Conservation (phyloP, 2,888 invertebrate genomes). For the Boloria euphrosyne region DNA sequence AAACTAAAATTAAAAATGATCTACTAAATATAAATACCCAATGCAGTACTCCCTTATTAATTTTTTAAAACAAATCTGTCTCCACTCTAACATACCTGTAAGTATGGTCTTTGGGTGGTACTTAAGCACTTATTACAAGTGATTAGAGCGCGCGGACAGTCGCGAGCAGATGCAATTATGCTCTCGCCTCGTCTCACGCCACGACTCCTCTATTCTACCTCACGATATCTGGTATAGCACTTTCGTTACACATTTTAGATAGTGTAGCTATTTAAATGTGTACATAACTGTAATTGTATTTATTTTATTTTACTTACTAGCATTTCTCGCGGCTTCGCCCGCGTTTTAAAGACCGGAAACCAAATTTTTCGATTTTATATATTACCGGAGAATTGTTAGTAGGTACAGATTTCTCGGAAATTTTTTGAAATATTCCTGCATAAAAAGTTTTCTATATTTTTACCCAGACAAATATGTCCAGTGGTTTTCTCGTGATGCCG, state of each 20-base stretch:
- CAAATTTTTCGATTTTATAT: too few relatives aligned
- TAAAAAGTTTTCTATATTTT: too few relatives aligned
- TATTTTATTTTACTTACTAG: neutral
- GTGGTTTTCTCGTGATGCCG: too few relatives aligned
- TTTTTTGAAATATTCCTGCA: too few relatives aligned
- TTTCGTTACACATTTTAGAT: constrained; percentile 13
- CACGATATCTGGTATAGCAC: constrained; percentile 3
- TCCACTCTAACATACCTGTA: constrained; percentile 36
- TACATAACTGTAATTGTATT: constrained; percentile 2
- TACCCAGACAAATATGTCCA: too few relatives aligned
- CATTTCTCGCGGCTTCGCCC: too few relatives aligned
- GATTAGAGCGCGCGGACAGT: constrained; percentile 54
- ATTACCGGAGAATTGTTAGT: too few relatives aligned
- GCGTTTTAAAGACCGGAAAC: too few relatives aligned
- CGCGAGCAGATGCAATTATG: constrained; percentile 60
- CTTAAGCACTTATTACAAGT: constrained; percentile 58
- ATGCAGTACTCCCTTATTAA: too few relatives aligned
- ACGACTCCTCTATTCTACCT: constrained; percentile 26
- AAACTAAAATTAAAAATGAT: too few relatives aligned
- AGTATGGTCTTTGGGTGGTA: constrained; percentile 51
- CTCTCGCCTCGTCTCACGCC: constrained; percentile 40
- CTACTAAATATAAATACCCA: too few relatives aligned
- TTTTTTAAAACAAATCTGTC: constrained; percentile 25
- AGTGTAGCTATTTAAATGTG: neutral
- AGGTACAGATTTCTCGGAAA: too few relatives aligned